A percentile compares a stretch with the other conserved stretches of the same genome.
Evolutionary conservation across 1,140 invertebrate species (phyloP).

Genomic region (Drosophila lini): DNA sequence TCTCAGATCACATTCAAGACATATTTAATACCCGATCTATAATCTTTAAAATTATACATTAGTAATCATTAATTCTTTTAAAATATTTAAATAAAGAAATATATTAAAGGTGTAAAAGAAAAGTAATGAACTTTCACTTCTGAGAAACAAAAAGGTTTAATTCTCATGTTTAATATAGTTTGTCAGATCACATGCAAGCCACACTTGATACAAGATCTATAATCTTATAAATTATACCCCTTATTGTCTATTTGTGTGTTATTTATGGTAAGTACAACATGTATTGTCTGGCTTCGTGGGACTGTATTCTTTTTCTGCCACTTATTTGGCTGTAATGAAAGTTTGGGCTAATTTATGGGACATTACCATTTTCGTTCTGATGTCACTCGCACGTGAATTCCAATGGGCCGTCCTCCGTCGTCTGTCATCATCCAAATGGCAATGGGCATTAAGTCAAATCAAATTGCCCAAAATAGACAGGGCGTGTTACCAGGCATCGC

Average conservation of each 20-base stretch:
- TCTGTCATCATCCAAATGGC: constrained; percentile 56
- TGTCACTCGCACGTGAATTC: constrained; percentile 39
- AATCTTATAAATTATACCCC: not conserved
- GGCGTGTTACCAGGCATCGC: constrained; percentile 25
- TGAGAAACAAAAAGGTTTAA: not conserved
- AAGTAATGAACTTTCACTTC: not conserved
- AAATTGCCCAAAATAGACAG: constrained; percentile 47
- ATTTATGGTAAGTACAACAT: constrained; percentile 1
- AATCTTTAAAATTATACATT: not conserved
- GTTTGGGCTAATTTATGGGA: constrained; percentile 35
- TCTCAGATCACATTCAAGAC: not conserved
- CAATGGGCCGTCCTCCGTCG: constrained; percentile 40
- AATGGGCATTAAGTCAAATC: constrained; percentile 54
- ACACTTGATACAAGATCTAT: not conserved
- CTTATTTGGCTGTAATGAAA: constrained; percentile 24
- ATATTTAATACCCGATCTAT: not conserved
- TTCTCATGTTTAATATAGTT: not conserved
- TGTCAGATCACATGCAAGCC: not conserved
- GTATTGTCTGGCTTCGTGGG: not conserved
- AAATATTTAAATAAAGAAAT: not conserved
- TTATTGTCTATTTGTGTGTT: too few relatives aligned
- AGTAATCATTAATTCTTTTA: too few relatives aligned
- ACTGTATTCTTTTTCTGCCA: not conserved
- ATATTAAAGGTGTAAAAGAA: not conserved
- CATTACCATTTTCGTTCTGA: constrained; percentile 13